Base-by-base conservation (phyloP, 2,113 vertebrate species). In the Rynchops niger region DNA sequence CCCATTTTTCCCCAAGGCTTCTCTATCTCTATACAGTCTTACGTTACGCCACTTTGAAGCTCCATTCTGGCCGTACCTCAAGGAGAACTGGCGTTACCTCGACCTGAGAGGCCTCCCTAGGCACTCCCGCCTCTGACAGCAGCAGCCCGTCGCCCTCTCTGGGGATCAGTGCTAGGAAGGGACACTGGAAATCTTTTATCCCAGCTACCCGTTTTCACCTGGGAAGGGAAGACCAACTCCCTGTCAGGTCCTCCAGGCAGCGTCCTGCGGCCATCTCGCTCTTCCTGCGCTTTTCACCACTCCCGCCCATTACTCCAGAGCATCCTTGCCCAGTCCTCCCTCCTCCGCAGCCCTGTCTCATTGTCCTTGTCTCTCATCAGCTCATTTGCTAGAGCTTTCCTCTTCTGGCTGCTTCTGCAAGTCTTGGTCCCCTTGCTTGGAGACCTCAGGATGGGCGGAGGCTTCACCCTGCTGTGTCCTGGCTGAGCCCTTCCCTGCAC, bases 201-300 rank as follows among this genome's bases (percentile, higher is more conserved):
- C 49, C 43, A 52, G 53, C 11, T 42, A n/a, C 29, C 12, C 0
- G 1, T 72, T 74, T 77, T 38, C 25, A 36, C 29, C 42, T 50
- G 73, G 69, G 66, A 52, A 80, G 13, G 53, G n/a, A 53, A 56
- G n/a, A 78, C 53, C 27, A 66, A 49, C 62, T 70, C 2, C 2
- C 36, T 73, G 62, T 13, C 62, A 55, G 0, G 1, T 69, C 55
- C 47, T 52, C 45, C 0, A 2, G 36, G 30, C 55, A 50, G 73
- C 0, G 1, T 26, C 61, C 83, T 56, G 47, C 0, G 5, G 27
- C 49, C 36, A 52, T 18, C 50, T 71, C 0, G 3, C 50, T 65
- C 47, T 50, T 62, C 45, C 77, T 38, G 6, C 1, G 3, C 30
- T 58, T 82, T 43, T 38, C 49, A 50, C 36, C 32, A 6, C 27